Evolutionary conservation across 2,888 invertebrate genomes (phyloP).

Genomic region (Epicampocera succincta): DNA sequence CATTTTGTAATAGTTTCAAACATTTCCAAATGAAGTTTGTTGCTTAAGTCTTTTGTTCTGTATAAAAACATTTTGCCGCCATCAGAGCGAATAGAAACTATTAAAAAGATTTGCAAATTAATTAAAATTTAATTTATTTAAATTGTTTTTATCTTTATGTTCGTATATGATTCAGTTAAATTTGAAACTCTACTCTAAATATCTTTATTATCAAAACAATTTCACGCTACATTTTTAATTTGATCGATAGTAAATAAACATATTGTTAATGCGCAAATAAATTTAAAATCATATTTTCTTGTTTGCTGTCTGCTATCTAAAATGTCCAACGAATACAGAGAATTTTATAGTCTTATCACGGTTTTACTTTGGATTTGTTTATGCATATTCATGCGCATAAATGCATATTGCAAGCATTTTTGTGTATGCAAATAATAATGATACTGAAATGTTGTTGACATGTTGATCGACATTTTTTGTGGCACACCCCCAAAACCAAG

Average conservation of each 20-base stretch:
- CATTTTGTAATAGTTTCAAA: not conserved
- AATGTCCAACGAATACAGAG: conserved; percentile 11
- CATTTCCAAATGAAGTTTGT: conserved; percentile 4
- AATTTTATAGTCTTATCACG: not conserved
- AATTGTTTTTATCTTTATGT: conserved; percentile 22
- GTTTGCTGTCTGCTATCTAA: conserved; percentile 11
- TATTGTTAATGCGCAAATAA: conserved; percentile 8
- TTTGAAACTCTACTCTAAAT: conserved; percentile 54
- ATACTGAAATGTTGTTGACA: conserved; percentile 67
- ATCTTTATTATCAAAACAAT: conserved; percentile 54
- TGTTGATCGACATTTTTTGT: conserved; percentile 69
- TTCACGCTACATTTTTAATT: conserved; percentile 36
- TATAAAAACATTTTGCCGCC: not conserved
- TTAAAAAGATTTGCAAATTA: not conserved
- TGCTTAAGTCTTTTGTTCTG: conserved; percentile 41
- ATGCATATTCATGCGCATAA: conserved; percentile 32
- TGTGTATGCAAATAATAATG: conserved; percentile 40
- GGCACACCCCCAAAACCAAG: conserved; percentile 66
- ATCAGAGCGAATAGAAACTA: not conserved
- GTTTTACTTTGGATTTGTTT: not conserved
- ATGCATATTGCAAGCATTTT: not conserved
- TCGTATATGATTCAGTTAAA: conserved; percentile 31
- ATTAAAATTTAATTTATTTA: conserved; percentile 27
- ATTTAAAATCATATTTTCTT: conserved; percentile 20
- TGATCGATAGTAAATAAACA: conserved; percentile 26